These are phyloP conservation scores for Pseudomyrmex pallidus DNA, from an alignment of 1,140 invertebrate species.

Conservation along the genomic window DNA sequence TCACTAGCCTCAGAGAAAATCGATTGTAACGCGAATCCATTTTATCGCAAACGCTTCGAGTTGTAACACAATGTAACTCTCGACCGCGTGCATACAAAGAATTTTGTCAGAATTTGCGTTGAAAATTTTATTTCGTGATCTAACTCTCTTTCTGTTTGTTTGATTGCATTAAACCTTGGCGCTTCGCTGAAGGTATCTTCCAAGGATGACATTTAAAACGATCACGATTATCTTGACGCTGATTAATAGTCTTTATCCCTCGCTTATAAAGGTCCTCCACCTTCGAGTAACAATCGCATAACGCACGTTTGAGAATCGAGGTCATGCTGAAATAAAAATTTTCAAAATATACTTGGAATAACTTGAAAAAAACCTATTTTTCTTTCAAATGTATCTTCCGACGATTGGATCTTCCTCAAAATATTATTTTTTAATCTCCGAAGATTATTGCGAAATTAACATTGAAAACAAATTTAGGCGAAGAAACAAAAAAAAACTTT, in stretches of 20 bases:
- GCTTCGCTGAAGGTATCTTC: background rate
- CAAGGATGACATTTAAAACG: conserved; percentile 38
- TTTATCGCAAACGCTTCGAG: background rate
- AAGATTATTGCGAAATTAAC: background rate
- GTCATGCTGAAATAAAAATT: background rate
- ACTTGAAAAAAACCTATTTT: too few relatives aligned
- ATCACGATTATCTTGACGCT: conserved; percentile 30
- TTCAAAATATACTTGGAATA: background rate
- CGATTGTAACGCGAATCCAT: conserved; percentile 46
- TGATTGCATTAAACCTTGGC: conserved; percentile 10
- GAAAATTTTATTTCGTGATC: conserved; percentile 5
- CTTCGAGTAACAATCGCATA: conserved; percentile 27
- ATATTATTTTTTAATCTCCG: background rate
- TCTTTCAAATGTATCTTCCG: background rate
- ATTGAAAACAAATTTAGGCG: background rate
- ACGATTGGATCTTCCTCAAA: background rate
- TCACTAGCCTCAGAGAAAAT: conserved; percentile 15
- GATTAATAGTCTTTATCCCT: conserved; percentile 29
- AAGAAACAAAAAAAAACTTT: too few relatives aligned
- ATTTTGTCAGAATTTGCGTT: conserved; percentile 17
- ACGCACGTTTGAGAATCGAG: background rate
- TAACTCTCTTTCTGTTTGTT: background rate
- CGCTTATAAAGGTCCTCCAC: conserved; percentile 25
- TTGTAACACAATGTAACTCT: background rate
- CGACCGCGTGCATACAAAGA: background rate